A percentile compares a stretch with the other conserved stretches of the same genome.
phyloP scores from a whole-genome alignment of 1,140 invertebrate species.

The Centruroides sculpturatus region DNA sequence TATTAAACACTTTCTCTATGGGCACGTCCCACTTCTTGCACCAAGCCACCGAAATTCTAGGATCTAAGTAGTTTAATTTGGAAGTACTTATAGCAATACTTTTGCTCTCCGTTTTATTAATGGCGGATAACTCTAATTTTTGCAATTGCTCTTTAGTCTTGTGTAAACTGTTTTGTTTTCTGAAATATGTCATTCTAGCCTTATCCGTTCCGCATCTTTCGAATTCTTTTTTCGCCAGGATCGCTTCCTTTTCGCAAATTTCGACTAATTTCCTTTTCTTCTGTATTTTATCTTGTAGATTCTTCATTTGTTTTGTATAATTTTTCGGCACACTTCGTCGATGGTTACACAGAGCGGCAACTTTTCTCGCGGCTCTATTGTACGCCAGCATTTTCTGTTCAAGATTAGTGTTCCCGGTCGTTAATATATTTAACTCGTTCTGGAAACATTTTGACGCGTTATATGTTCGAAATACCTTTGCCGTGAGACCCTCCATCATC shows the following conservation, averaged over 20 bases:
- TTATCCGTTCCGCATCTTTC: too few species aligned
- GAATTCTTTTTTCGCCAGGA: slow-evolving; percentile 49
- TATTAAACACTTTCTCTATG: too few species aligned
- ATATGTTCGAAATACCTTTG: slow-evolving; percentile 99
- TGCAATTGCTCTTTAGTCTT: slow-evolving; percentile 75
- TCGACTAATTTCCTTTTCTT: slow-evolving; percentile 70
- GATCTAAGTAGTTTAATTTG: slow-evolving; percentile 98
- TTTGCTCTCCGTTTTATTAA: slow-evolving; percentile 98
- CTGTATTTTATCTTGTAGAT: slow-evolving; percentile 87
- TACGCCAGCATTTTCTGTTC: slow-evolving; percentile 77
- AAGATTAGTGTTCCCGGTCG: slow-evolving; percentile 36
- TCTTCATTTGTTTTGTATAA: slow-evolving; percentile 97
- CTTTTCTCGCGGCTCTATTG: slow-evolving; percentile 93
- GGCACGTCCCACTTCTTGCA: slow-evolving; percentile 26
- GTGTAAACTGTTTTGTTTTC: slow-evolving; percentile 78
- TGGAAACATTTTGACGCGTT: slow-evolving; percentile 96
- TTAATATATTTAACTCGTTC: slow-evolving; percentile 82
- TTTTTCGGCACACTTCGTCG: slow-evolving; percentile 87
- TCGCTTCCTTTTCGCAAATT: slow-evolving; percentile 58
- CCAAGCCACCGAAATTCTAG: slow-evolving; percentile 95
- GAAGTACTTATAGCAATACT: slow-evolving; percentile 96
- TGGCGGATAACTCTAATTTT: slow-evolving; percentile 89
- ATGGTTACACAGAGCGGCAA: slow-evolving; percentile 99
- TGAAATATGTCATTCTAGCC: slow-evolving; percentile 38
- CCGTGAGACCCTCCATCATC: slow-evolving; percentile 94